Conservation (phyloP, 2,113 vertebrate species). For the Lota lota region DNA sequence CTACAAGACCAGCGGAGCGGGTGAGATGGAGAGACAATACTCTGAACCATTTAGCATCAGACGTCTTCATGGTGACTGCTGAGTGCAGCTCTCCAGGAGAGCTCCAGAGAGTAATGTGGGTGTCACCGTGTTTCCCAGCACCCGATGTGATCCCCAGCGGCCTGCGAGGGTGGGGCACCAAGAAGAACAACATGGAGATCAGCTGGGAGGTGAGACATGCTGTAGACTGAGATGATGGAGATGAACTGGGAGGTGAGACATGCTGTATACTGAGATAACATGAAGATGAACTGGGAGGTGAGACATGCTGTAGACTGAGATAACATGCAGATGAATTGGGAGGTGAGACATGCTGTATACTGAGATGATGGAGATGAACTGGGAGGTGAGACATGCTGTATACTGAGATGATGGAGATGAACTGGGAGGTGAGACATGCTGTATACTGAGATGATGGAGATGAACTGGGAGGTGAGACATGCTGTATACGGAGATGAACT, state of each 20-base stretch:
- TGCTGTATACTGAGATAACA: slow-evolving; percentile 74
- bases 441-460: no score
- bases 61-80: no score
- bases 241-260: slow-evolving; percentile 69
- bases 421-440: no score
- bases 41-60: no score
- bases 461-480: no score
- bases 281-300: slow-evolving; percentile 95
- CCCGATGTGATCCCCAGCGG: slow-evolving; percentile 84
- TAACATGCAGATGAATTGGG: no score
- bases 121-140: slow-evolving; percentile 71
- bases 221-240: slow-evolving; percentile 61
- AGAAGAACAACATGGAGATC: slow-evolving; percentile 95
- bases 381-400: no score
- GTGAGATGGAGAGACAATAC: no score
- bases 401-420: no score
- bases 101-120: background rate
- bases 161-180: slow-evolving; percentile 84
- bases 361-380: no score
- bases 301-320: background rate
- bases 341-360: no score
- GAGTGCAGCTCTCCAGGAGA: background rate
- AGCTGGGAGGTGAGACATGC: slow-evolving; percentile 83
- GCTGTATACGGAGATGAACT: no score
- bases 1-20: slow-evolving; percentile 87